A percentile compares a stretch with the other conserved stretches of the same genome.
phyloP scores from a whole-genome alignment of 2,797 vertebrate species.

The Sebastes trivittatus region DNA sequence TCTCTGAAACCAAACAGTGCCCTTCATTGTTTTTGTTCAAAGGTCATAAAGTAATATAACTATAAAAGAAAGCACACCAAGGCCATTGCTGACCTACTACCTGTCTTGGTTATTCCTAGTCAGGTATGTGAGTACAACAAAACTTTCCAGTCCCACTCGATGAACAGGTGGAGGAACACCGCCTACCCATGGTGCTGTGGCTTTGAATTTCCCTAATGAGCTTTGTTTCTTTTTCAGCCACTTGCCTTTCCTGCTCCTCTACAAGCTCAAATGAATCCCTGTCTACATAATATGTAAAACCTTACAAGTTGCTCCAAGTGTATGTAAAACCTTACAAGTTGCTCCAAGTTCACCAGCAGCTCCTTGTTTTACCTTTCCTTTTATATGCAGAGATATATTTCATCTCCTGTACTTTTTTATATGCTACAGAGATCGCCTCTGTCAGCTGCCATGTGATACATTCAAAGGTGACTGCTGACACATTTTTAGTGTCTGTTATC shows the following conservation, averaged over 20 bases:
- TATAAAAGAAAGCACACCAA: too few relatives aligned
- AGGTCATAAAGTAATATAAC: too few relatives aligned
- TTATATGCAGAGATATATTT: not conserved
- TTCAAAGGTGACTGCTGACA: not conserved
- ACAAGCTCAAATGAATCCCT: not conserved
- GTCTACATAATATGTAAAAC: too few relatives aligned
- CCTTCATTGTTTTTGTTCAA: too few relatives aligned
- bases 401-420: not conserved
- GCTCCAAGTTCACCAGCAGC: not conserved
- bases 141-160: not conserved
- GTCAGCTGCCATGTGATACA: not conserved
- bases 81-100: too few relatives aligned
- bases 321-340: not conserved
- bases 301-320: too few relatives aligned
- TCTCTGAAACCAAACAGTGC: too few relatives aligned
- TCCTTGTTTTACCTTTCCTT: not conserved
- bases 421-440: not conserved
- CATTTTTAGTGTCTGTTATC: not conserved
- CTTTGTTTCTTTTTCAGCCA: not conserved
- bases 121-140: too few relatives aligned
- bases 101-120: too few relatives aligned
- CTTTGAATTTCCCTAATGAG: slow-evolving; percentile 17
- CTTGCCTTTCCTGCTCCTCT: not conserved
- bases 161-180: not conserved
- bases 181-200: not conserved